A percentile compares a stretch with the other conserved stretches of the same genome.
Conservation (phyloP, 2,888 invertebrate species). For the Apodemia duryi region DNA sequence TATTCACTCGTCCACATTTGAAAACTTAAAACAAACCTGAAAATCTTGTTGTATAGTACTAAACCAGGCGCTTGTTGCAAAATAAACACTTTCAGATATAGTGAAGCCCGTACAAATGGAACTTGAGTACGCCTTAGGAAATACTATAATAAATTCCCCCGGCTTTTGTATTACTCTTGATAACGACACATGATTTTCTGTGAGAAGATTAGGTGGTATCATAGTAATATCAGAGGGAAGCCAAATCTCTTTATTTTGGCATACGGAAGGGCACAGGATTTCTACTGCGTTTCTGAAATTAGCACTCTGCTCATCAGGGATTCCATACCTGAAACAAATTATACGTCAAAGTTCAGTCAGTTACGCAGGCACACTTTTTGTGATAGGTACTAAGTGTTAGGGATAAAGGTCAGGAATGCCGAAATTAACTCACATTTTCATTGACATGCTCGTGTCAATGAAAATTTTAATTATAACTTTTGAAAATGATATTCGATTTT, state of each 20-base stretch:
- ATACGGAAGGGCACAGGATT: conserved; percentile 88
- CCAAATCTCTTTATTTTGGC: conserved; percentile 92
- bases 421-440: too few relatives aligned
- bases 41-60: conserved; percentile 85
- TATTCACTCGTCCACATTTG: too few relatives aligned
- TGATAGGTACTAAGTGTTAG: too few relatives aligned
- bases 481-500: too few relatives aligned
- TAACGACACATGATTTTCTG: conserved; percentile 87
- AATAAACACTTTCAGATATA: conserved; percentile 95
- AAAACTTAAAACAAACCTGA: conserved; percentile 63
- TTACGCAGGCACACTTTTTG: too few relatives aligned
- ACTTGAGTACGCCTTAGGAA: conserved; percentile 91
- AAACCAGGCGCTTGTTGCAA: conserved; percentile 90
- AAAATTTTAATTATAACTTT: too few relatives aligned
- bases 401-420: too few relatives aligned
- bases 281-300: conserved; percentile 87
- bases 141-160: conserved; percentile 93
- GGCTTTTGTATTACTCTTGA: conserved; percentile 90
- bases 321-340: conserved; percentile 81
- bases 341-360: too few relatives aligned
- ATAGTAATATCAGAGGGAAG: conserved; percentile 94
- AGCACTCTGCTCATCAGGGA: conserved; percentile 87
- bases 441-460: too few relatives aligned
- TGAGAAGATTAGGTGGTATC: conserved; percentile 91
- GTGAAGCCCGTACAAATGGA: conserved; percentile 93